Base-by-base conservation (phyloP, 2,113 vertebrate genomes). In the Rutilus rutilus region DNA sequence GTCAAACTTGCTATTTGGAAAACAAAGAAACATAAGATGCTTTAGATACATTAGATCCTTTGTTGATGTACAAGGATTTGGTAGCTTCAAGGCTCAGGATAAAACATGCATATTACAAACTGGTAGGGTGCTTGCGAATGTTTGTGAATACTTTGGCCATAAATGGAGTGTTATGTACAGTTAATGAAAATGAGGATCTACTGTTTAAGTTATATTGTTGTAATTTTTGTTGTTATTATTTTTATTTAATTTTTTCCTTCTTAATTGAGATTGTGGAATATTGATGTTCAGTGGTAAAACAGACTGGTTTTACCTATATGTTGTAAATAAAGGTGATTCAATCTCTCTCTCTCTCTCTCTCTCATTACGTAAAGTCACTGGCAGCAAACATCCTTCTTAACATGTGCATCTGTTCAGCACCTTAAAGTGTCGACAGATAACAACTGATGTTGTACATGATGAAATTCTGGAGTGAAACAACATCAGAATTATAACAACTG, bases 181-280 rank as follows among this genome's bases (percentile, higher is more conserved):
- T 74, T n/a, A 45, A 74, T 74, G 71, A 74, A 74, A 74, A 47
- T 45, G 5, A 42, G n/a, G 23, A 74, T 47, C 12, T 71, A 17
- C 8, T 39, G 67, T 71, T 21, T 71, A 71, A 71, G 33, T 39
- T 39, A 39, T 39, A 39, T 39, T 21, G 1, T 27, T 27, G 12
- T 27, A 0, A 15, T 15, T 15, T 15, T 39, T 39, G 39, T 50
- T 17, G 14, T 52, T 15, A 52, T 17, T 5, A 17, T 47, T 47
- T 7, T 0, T 5, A 17, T 52, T 17, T 0, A 0, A 0, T 39
- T 39, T 5, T 0, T 39, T 39, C 39, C 36, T 6, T 1, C 6
- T 7, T 14, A 45, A 45, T 45, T 45, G 42, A 47, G 10, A 47
- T 47, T 39, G 45, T 47, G 1, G 3, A 52, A 17, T 5, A 14